phyloP scores from a whole-genome alignment of 2,888 invertebrate species.

The Xestia c-nigrum region DNA sequence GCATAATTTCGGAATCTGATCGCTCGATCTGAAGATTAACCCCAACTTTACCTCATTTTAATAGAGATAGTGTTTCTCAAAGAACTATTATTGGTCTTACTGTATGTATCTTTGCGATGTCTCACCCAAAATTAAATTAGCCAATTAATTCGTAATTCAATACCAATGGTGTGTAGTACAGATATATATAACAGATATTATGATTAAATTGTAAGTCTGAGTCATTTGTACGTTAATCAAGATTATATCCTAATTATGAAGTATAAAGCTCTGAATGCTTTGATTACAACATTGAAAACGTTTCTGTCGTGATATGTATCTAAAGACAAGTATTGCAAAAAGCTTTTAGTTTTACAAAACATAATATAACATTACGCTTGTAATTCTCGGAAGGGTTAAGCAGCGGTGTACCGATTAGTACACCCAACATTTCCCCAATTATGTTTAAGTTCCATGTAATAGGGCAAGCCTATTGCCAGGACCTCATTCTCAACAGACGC shows the following conservation, averaged over 20 bases:
- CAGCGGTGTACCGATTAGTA: no score
- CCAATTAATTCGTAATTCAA: conserved; percentile 1
- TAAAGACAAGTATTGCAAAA: no score
- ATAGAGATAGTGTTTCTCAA: not conserved
- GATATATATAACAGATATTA: not conserved
- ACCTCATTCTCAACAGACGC: no score
- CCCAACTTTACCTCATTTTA: not conserved
- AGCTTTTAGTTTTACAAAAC: no score
- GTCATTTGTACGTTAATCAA: not conserved
- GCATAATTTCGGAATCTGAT: not conserved
- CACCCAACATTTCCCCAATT: no score
- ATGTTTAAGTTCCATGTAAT: no score
- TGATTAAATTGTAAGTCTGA: not conserved
- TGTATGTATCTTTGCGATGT: not conserved
- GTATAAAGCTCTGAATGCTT: not conserved
- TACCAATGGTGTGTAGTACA: not conserved
- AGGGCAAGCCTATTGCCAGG: no score
- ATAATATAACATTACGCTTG: not conserved
- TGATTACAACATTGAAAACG: conserved; percentile 14
- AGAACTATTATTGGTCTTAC: not conserved
- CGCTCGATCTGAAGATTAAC: not conserved
- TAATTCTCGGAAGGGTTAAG: not conserved
- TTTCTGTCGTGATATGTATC: not conserved
- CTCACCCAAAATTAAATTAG: not conserved
- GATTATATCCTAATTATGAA: not conserved